phyloP scores from a whole-genome alignment of 1,140 invertebrate genomes.

The Laupala kohalensis region DNA sequence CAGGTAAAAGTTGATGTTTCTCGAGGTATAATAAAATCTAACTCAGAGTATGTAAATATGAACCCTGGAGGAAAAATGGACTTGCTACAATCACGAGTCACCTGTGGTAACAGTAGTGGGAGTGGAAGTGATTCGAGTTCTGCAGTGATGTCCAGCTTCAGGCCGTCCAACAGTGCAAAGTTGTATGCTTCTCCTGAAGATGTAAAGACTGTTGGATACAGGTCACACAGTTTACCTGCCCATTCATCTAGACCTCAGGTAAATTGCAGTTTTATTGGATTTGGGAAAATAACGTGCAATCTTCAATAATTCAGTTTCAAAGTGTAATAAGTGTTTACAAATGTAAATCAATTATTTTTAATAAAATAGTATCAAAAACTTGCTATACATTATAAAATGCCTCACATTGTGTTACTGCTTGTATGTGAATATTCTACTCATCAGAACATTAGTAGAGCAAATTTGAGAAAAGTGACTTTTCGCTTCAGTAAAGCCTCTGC shows the following conservation, averaged over 20 bases:
- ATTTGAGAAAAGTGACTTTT: no score
- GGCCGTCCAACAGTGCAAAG: conserved; percentile 69
- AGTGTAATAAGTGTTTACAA: not conserved
- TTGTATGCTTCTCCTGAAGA: conserved; percentile 78
- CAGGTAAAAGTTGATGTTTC: conserved; percentile 13
- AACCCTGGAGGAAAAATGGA: conserved; percentile 11
- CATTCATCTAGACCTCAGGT: conserved; percentile 30
- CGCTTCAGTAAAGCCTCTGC: no score
- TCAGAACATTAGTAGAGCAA: no score
- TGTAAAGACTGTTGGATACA: conserved; percentile 64
- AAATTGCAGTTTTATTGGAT: conserved; percentile 3
- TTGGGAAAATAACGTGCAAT: not conserved
- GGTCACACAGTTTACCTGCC: conserved; percentile 45
- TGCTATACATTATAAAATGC: no score
- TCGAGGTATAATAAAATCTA: conserved; percentile 1
- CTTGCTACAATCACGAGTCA: not conserved
- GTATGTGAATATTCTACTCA: no score
- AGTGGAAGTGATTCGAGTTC: conserved; percentile 21
- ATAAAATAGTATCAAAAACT: no score
- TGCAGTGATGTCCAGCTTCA: conserved; percentile 67
- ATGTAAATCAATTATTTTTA: not conserved
- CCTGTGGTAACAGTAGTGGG: not conserved
- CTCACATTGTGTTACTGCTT: no score
- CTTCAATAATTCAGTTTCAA: not conserved
- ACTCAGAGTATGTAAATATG: conserved; percentile 24